These are phyloP conservation scores for Chaetops frenatus DNA, from an alignment of 2,113 vertebrate genomes.

Conservation along the genomic window DNA sequence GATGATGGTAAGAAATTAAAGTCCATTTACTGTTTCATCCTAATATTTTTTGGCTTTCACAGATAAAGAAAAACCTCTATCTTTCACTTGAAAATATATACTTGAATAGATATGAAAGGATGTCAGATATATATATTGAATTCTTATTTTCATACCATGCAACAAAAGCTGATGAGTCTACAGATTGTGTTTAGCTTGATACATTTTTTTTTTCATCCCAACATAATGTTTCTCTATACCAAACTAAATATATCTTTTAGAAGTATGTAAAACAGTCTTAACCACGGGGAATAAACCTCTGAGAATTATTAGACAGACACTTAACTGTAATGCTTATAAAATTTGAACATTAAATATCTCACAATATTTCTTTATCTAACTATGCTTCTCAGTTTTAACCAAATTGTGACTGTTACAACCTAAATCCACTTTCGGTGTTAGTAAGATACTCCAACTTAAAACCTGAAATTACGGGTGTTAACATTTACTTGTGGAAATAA, in stretches of 20 bases:
- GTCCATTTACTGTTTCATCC: not conserved
- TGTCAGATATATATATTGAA: not conserved
- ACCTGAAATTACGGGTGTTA: not conserved
- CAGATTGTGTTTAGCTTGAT: not conserved
- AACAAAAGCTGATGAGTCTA: not conserved
- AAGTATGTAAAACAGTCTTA: not conserved
- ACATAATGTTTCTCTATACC: not conserved
- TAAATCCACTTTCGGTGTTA: not conserved
- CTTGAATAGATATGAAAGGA: not conserved
- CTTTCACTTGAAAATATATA: not conserved
- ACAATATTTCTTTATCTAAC: not conserved
- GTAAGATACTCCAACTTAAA: not conserved
- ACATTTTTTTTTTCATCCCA: not conserved
- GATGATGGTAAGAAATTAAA: not conserved
- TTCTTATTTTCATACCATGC: not conserved
- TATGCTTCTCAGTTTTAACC: not conserved
- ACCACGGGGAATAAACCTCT: not conserved
- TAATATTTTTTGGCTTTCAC: not conserved
- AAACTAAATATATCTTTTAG: not conserved
- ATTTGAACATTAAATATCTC: not conserved
- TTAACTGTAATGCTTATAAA: not conserved
- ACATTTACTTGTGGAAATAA: not conserved
- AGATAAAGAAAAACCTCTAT: not conserved
- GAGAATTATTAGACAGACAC: not conserved
- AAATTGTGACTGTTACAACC: not conserved